Conservation (phyloP, 2,113 vertebrate species). For the Orientallactaga bullata region DNA sequence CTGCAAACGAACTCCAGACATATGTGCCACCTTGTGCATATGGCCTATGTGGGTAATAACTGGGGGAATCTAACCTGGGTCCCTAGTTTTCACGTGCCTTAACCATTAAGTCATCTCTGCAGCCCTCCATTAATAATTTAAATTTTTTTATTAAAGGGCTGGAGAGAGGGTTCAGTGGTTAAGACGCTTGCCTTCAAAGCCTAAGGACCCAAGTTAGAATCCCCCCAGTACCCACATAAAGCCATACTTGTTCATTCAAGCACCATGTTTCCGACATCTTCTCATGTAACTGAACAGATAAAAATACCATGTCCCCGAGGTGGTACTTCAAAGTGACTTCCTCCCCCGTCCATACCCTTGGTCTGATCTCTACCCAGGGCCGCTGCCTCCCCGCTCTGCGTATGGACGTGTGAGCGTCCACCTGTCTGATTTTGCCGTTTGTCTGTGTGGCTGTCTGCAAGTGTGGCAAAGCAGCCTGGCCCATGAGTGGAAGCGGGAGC, state of each 20-base stretch:
- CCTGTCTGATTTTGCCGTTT: not conserved
- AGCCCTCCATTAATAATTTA: too few species aligned
- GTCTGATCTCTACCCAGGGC: not conserved
- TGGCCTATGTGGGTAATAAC: too few species aligned
- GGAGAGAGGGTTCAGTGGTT: too few species aligned
- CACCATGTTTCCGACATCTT: not conserved
- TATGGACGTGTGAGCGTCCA: not conserved
- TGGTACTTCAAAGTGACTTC: not conserved
- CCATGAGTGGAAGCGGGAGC: not conserved
- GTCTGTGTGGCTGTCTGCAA: not conserved
- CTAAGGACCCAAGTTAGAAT: too few species aligned
- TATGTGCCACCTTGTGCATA: too few species aligned
- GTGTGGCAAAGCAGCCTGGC: not conserved
- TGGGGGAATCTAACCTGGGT: too few species aligned
- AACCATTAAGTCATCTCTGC: too few species aligned
- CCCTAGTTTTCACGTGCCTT: too few species aligned
- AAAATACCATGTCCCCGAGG: not conserved
- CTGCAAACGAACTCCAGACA: too few species aligned
- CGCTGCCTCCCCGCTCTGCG: not conserved
- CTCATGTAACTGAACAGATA: not conserved
- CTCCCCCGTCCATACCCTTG: not conserved
- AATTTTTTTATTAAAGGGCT: too few species aligned
- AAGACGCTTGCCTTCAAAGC: too few species aligned
- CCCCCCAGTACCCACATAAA: too few species aligned
- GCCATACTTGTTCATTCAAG: not conserved